Conservation (phyloP, 1,140 invertebrate species). For the Penaeus chinensis region DNA sequence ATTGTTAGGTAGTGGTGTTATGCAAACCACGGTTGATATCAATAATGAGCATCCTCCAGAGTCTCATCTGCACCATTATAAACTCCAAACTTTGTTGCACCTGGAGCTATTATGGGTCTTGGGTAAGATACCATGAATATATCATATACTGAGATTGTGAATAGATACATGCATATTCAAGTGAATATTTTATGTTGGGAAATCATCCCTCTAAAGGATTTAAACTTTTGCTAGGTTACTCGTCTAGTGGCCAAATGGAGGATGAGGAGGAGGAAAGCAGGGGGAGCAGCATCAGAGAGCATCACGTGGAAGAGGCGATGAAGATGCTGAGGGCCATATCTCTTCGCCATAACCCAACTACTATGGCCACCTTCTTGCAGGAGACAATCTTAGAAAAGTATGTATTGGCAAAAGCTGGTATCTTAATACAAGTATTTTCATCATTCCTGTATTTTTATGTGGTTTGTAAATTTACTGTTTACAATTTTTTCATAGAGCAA, state of each 20-base stretch:
- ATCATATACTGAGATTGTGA: too few relatives aligned
- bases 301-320: constrained; percentile 47
- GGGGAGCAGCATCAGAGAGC: constrained; percentile 21
- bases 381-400: constrained; percentile 50
- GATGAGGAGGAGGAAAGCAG: constrained; percentile 24
- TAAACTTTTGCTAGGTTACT: constrained; percentile 29
- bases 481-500: too few relatives aligned
- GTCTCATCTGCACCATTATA: constrained; percentile 40
- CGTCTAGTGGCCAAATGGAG: constrained; percentile 25
- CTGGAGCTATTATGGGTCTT: constrained; percentile 59
- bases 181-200: too few relatives aligned
- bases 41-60: constrained; percentile 16
- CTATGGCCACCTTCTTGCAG: constrained; percentile 50
- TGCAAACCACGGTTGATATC: constrained; percentile 33
- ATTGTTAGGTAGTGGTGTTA: constrained; percentile 49
- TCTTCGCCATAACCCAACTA: constrained; percentile 40
- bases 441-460: too few relatives aligned
- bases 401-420: neutral
- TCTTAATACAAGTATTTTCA: neutral
- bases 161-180: too few relatives aligned
- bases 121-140: constrained; percentile 26
- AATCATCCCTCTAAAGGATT: too few relatives aligned
- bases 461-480: too few relatives aligned
- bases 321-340: constrained; percentile 51
- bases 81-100: constrained; percentile 53